Percentiles rank a stretch among this genome's conserved stretches.
Evolutionary conservation across 2,888 invertebrate species (phyloP).

Genomic region (Ichneumoninae sp.): DNA sequence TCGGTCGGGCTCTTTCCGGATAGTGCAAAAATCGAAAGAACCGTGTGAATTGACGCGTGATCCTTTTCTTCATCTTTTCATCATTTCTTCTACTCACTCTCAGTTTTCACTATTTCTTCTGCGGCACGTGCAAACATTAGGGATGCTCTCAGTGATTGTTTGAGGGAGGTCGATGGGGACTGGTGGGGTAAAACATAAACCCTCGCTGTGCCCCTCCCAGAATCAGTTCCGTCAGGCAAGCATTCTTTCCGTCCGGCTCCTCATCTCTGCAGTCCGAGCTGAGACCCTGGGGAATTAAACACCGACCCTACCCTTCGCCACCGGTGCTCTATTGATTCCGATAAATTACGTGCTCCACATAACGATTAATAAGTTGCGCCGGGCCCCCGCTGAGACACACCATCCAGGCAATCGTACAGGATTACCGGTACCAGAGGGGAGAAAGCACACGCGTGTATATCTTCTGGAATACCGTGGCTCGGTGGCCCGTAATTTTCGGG

Average conservation of each 20-base stretch:
- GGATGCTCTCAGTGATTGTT: slow-evolving; percentile 54
- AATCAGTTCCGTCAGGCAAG: not conserved
- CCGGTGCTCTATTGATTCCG: slow-evolving; percentile 9
- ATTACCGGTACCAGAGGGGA: slow-evolving; percentile 18
- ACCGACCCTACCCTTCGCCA: not conserved
- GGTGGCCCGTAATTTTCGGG: slow-evolving; percentile 47
- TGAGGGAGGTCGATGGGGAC: not conserved
- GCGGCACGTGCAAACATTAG: slow-evolving; percentile 33
- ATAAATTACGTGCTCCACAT: slow-evolving; percentile 20
- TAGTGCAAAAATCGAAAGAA: slow-evolving; percentile 41
- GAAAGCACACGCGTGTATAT: slow-evolving; percentile 14
- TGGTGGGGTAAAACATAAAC: not conserved
- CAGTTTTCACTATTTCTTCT: slow-evolving; percentile 5
- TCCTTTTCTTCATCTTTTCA: slow-evolving; percentile 34
- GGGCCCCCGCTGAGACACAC: not conserved
- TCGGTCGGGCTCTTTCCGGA: not conserved
- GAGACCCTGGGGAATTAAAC: not conserved
- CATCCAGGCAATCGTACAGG: not conserved
- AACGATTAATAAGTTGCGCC: slow-evolving; percentile 29
- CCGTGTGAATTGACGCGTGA: slow-evolving; percentile 47
- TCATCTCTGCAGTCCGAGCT: not conserved
- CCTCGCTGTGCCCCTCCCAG: slow-evolving; percentile 1
- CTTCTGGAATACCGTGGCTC: not conserved
- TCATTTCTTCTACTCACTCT: slow-evolving; percentile 29
- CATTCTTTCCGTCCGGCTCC: not conserved